Evolutionary conservation across 2,797 vertebrate genomes (phyloP).

Genomic region (Liasis olivaceus): DNA sequence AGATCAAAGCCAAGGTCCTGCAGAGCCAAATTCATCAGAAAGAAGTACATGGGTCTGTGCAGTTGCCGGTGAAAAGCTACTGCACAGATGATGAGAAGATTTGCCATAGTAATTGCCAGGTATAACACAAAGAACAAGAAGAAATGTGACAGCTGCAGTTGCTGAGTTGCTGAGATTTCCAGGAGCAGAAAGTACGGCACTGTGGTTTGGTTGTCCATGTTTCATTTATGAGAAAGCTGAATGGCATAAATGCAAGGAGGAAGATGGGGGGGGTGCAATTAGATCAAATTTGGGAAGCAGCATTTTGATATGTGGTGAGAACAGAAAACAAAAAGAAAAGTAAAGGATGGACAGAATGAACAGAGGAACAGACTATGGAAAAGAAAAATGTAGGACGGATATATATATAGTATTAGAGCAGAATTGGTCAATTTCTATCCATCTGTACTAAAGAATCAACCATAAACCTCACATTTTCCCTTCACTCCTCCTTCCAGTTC

Average conservation of each 20-base stretch:
- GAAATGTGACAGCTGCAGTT: not conserved
- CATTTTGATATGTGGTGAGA: not conserved
- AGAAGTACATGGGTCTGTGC: not conserved
- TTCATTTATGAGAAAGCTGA: not conserved
- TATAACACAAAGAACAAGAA: not conserved
- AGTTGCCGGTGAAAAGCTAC: not conserved
- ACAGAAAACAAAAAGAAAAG: not conserved
- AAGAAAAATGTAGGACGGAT: not conserved
- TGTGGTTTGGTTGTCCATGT: not conserved
- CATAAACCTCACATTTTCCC: no score
- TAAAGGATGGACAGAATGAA: not conserved
- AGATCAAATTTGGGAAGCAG: not conserved
- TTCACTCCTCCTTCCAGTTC: no score
- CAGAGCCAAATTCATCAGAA: not conserved
- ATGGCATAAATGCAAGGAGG: no score
- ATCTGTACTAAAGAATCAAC: no score
- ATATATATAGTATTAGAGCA: no score
- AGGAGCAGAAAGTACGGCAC: not conserved
- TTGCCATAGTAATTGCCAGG: not conserved
- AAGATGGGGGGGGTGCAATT: no score
- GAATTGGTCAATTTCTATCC: no score
- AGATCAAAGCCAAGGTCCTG: not conserved
- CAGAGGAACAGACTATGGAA: not conserved
- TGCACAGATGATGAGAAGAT: not conserved
- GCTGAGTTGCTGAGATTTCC: not conserved